phyloP scores from a whole-genome alignment of 2,113 vertebrate genomes.

The Pelobates fuscus region DNA sequence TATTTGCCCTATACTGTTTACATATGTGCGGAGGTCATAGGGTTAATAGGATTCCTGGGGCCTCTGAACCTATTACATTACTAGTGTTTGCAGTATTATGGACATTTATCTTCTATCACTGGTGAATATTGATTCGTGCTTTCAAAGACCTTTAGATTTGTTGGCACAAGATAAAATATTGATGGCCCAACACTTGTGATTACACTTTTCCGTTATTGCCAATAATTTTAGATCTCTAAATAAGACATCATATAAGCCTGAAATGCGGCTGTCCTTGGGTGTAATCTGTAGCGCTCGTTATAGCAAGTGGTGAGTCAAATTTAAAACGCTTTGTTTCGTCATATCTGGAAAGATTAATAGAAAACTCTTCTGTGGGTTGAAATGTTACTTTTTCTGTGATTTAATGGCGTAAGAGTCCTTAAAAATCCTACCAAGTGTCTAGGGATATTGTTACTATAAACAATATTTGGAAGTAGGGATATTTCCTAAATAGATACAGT shows the following conservation, averaged over 20 bases:
- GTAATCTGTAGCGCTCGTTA: neutral
- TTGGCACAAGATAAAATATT: slow-evolving; percentile 47
- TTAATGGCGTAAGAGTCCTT: too few species aligned
- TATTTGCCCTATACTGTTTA: too few species aligned
- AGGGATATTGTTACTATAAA: too few species aligned
- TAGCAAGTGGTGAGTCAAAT: too few species aligned
- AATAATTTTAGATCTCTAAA: slow-evolving; percentile 2
- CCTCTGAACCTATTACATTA: neutral
- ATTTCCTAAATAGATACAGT: too few species aligned
- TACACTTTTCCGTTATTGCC: slow-evolving; percentile 6
- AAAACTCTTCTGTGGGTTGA: too few species aligned
- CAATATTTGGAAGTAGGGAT: too few species aligned
- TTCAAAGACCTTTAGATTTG: slow-evolving; percentile 45
- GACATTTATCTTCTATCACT: neutral
- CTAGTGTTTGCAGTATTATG: neutral
- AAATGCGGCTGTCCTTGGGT: slow-evolving; percentile 7
- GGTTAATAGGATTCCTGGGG: neutral
- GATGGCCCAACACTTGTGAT: slow-evolving; percentile 18
- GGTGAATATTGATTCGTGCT: slow-evolving; percentile 31
- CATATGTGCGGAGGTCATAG: too few species aligned
- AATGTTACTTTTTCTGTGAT: too few species aligned
- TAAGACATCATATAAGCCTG: neutral
- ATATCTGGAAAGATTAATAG: too few species aligned
- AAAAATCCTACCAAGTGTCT: too few species aligned
- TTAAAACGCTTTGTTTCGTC: too few species aligned